Base-by-base conservation (phyloP, 2,888 invertebrate genomes). In the Dyspetes luteomarginatus region DNA sequence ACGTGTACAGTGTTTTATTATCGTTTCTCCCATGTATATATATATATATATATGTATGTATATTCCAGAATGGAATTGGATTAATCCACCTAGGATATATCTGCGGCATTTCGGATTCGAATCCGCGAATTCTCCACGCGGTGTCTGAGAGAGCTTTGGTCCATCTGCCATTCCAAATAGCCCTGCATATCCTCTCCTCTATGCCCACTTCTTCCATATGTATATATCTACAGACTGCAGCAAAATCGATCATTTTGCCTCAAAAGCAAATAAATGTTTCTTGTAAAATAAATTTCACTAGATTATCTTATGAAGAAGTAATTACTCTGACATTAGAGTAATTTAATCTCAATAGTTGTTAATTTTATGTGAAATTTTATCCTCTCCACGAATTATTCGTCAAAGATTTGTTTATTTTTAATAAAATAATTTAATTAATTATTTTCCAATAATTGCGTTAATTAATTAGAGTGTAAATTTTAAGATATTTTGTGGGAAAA, bases 1-100 rank as follows among this genome's bases (percentile, higher is more conserved):
- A 43, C 28, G n/a, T 55, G 52, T 48, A 62, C 26, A 62, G 64
- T 62, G 67, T 80, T 80, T 80, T 75, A 80, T 71, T 67, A 71
- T 75, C 69, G 71, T 26, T 78, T 60, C 30, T 69, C 43, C 15
- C n/a, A 26, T 15, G 4, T 17, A 1, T 52, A 19, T 26, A 9
- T 48, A 36, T 43, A 60, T 17, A 36, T 7, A 50, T 24, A 50
- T 30, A 55, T 41, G 17, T 24, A 1, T 17, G 45, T 19, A 60
- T 68, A 67, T 50, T 22, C 43, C 52, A 36, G 60, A 67, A 75
- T 75, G 71, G 72, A 72, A 80, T 76, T 72, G 72, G 67, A 80
- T 72, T 80, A 80, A 65, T 80, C 75, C 73, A 60, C 5, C 17
- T 71, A 50, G 50, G 58, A 74, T 58, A 50, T 79, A 72, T 76